Percentiles rank a stretch among this genome's conserved stretches.
These are phyloP conservation scores for Thomomys bottae DNA, from an alignment of 2,113 vertebrate genomes.

Conservation along the genomic window DNA sequence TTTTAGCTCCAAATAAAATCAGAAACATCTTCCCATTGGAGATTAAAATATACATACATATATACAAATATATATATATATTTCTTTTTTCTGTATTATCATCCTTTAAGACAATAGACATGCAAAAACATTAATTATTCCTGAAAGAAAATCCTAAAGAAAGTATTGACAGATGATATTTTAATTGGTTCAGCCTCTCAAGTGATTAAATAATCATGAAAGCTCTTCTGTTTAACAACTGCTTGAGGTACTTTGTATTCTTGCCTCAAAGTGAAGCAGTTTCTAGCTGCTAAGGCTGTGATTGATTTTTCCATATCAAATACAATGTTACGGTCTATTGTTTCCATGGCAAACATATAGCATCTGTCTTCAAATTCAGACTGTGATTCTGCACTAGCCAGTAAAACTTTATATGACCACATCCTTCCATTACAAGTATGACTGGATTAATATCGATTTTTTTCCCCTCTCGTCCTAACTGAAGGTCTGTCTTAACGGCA, in stretches of 20 bases:
- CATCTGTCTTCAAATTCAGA: conserved; percentile 82
- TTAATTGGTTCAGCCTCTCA: conserved; percentile 85
- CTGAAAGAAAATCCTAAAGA: conserved; percentile 76
- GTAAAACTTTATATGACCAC: conserved; percentile 82
- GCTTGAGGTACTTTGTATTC: conserved; percentile 81
- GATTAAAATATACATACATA: conserved; percentile 48
- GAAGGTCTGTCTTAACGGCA: conserved; percentile 81
- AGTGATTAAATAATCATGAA: conserved; percentile 85
- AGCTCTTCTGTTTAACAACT: conserved; percentile 81
- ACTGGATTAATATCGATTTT: conserved; percentile 89
- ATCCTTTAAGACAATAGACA: conserved; percentile 76
- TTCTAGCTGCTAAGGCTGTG: conserved; percentile 77
- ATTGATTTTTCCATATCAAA: conserved; percentile 87
- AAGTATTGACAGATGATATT: conserved; percentile 83
- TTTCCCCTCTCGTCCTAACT: conserved; percentile 66
- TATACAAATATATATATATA: conserved; percentile 9
- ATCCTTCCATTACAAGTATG: conserved; percentile 86
- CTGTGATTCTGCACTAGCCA: conserved; percentile 70
- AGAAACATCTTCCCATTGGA: conserved; percentile 64
- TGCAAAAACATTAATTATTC: conserved; percentile 75
- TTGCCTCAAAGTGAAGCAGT: conserved; percentile 75
- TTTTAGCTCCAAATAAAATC: conserved; percentile 51
- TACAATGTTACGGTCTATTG: conserved; percentile 82
- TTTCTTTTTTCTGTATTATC: conserved; percentile 62
- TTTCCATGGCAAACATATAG: conserved; percentile 84